Percentiles rank a stretch among this genome's conserved stretches.
Conservation (phyloP, 2,113 vertebrate genomes). For the Urocynchramus pylzowi region DNA sequence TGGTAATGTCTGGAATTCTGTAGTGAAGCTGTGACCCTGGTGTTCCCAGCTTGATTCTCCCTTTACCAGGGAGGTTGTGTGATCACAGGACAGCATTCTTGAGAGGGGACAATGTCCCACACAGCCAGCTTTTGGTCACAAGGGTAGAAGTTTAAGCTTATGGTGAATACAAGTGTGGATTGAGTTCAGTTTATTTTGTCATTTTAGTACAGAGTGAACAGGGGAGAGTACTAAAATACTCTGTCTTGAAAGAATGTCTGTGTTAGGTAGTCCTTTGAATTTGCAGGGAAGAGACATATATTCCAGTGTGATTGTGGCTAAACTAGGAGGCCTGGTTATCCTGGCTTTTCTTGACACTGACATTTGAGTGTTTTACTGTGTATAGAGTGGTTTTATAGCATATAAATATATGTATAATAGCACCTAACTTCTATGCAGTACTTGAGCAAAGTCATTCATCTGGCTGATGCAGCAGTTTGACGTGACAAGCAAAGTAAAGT, state of each 20-base stretch:
- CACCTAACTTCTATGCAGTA: neutral
- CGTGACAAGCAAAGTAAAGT: neutral
- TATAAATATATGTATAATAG: neutral
- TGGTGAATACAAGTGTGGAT: neutral
- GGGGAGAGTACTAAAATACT: neutral
- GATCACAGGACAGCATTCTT: neutral
- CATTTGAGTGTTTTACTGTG: neutral
- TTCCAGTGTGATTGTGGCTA: neutral
- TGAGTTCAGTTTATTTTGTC: neutral
- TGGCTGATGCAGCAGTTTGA: neutral
- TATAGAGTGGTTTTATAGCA: neutral
- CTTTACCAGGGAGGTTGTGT: neutral
- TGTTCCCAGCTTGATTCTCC: neutral
- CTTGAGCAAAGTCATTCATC: neutral
- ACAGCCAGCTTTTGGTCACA: rapidly evolving
- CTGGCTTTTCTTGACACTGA: neutral
- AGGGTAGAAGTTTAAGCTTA: neutral
- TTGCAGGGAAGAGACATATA: neutral
- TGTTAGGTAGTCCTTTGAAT: neutral
- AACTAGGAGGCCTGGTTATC: neutral
- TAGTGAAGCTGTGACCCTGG: neutral
- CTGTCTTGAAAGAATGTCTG: neutral
- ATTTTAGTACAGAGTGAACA: neutral
- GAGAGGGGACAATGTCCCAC: rapidly evolving
- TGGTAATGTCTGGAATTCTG: neutral